These are phyloP conservation scores for Halocynthia roretzi DNA, from an alignment of 23 tunicate species.

Conservation along the genomic window DNA sequence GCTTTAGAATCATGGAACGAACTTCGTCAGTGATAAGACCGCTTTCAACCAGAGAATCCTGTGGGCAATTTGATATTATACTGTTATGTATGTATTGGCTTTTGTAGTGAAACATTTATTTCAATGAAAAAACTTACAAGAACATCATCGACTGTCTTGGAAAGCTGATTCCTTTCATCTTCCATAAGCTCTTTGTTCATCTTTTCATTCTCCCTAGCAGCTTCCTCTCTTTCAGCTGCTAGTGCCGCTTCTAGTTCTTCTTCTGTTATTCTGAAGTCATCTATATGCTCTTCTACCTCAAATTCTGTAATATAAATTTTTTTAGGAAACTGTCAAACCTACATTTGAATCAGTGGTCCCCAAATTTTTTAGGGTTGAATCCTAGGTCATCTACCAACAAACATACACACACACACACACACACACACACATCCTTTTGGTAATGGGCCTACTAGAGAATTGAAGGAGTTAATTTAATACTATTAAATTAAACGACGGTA, in stretches of 20 bases:
- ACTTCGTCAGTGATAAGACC: slow-evolving; percentile 59
- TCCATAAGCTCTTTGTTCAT: slow-evolving; percentile 8
- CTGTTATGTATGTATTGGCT: not conserved
- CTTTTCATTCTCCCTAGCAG: slow-evolving; percentile 55
- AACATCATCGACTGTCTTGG: slow-evolving; percentile 77
- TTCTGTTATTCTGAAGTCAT: slow-evolving; percentile 57
- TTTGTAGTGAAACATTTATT: not conserved
- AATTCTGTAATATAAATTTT: not conserved
- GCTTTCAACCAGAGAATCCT: slow-evolving; percentile 11
- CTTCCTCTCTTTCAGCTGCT: slow-evolving; percentile 49
- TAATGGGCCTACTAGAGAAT: too few relatives aligned
- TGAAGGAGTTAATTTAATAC: too few relatives aligned
- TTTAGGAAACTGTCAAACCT: too few relatives aligned
- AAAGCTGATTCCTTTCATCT: slow-evolving; percentile 54
- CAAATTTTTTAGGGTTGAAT: too few relatives aligned
- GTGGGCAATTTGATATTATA: not conserved
- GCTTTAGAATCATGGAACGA: slow-evolving; percentile 44
- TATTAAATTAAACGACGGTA: too few relatives aligned
- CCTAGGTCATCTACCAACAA: too few relatives aligned
- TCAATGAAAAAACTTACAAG: slow-evolving; percentile 31
- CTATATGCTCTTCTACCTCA: slow-evolving; percentile 23
- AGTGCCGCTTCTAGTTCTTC: slow-evolving; percentile 80
- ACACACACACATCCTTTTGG: too few relatives aligned
- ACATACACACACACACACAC: too few relatives aligned
- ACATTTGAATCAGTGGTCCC: too few relatives aligned